Evolutionary conservation across 2,888 invertebrate genomes (phyloP), one percentile per base, ranked within the genome.

Genomic region (Tachina fera): DNA sequence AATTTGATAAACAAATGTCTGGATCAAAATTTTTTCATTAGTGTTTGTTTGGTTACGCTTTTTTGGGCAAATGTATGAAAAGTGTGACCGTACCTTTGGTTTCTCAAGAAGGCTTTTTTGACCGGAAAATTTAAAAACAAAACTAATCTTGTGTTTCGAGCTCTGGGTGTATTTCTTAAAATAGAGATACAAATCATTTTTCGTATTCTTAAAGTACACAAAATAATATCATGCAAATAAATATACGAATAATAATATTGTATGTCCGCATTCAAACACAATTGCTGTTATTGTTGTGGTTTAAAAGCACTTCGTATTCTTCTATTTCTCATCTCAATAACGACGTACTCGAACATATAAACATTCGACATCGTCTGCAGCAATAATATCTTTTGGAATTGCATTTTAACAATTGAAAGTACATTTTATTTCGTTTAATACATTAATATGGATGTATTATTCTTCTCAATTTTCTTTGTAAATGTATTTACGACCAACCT

Each of bases 401-500:
- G 81, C 67, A 67, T 67, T 67, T 74, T 51, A 75, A 81, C 81
- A 81, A 81, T 81, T 81, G 81, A 74, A 81, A 68, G 60, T 74
- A 53, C 74, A 65, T 74, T 65, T 53, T 65, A 56, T 65, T 65
- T 51, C 45, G 41, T 43, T 65, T 65, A 43, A 61, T 61, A 71
- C 22, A 60, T 41, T 13, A 41, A 41, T 8, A n/a, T 49, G 31
- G 39, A 41, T 8, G n/a, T 5, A 63, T 43, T 70, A 41, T 49
- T 56, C 39, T 43, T 31, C 2, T 22, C 5, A 47, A 6, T 31
- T 58, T 41, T 67, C 39, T 58, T 63, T 5, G 19, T 45, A 77
- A 53, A 71, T 39, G 1, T 19, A n/a, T 49, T 39, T 71, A 53
- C 45, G 53, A 45, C 51, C 63, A 9, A 61, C 31, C 61, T 39